Conservation (phyloP, 2,888 invertebrate species). For the Drosophila demipolita region DNA sequence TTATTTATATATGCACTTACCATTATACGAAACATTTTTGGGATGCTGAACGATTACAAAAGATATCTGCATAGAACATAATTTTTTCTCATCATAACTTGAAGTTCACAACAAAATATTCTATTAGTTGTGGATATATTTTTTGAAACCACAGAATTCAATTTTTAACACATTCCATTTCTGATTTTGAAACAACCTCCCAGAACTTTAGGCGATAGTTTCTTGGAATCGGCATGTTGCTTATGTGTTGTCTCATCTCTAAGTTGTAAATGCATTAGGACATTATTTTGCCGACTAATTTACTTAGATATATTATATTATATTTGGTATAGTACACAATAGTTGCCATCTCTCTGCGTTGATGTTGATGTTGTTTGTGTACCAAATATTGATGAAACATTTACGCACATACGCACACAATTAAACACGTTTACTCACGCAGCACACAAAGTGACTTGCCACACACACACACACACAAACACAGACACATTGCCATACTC, state of each 20-base stretch:
- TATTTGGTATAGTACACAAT: slow-evolving; percentile 29
- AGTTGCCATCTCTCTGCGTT: slow-evolving; percentile 50
- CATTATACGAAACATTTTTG: neutral
- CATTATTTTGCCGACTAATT: slow-evolving; percentile 63
- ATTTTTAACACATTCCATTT: neutral
- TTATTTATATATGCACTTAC: neutral
- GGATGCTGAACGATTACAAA: neutral
- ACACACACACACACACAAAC: slow-evolving; percentile 31
- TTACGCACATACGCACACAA: slow-evolving; percentile 77
- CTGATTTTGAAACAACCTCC: neutral
- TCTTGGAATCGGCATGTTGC: neutral
- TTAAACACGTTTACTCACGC: slow-evolving; percentile 75
- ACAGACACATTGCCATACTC: slow-evolving; percentile 14
- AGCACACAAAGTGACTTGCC: slow-evolving; percentile 50
- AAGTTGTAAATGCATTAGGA: slow-evolving; percentile 57
- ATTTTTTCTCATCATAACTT: neutral
- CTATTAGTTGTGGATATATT: neutral
- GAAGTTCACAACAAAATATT: neutral
- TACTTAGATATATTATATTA: slow-evolving; percentile 44
- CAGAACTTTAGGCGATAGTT: slow-evolving; percentile 14
- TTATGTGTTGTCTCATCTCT: slow-evolving; percentile 35
- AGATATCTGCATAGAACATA: neutral
- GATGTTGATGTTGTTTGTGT: slow-evolving; percentile 57
- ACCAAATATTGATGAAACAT: slow-evolving; percentile 79
- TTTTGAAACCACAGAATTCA: neutral